Evolutionary conservation across 2,888 invertebrate genomes (phyloP).

Genomic region (Plebejus argus): DNA sequence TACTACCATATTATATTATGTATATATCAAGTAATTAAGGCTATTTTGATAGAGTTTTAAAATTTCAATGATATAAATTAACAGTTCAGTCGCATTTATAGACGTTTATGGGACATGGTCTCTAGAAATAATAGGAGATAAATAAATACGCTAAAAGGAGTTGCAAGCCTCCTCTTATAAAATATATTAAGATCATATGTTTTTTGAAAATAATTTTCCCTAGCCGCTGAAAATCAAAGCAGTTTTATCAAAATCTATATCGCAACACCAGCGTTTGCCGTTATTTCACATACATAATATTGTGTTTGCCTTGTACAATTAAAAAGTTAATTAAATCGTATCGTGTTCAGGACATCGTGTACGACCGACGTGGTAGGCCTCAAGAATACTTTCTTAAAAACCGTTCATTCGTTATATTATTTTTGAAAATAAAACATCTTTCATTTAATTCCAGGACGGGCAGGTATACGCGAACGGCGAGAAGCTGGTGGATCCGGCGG

Average conservation of each 20-base stretch:
- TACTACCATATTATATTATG: too few species aligned
- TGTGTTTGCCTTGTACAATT: too few species aligned
- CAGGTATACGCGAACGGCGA: constrained; percentile 88
- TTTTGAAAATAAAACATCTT: neutral
- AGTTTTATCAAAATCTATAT: neutral
- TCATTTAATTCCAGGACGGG: constrained; percentile 77
- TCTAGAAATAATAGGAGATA: too few species aligned
- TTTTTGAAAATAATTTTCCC: neutral
- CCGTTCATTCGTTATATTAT: neutral
- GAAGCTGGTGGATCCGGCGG: constrained; percentile 85
- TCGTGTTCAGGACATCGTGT: neutral
- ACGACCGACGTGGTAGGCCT: neutral
- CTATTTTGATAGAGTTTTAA: too few species aligned
- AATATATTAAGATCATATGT: neutral
- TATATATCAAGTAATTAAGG: too few species aligned
- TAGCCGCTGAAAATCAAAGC: neutral
- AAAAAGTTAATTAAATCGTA: too few species aligned
- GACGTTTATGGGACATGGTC: too few species aligned
- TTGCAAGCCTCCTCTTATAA: neutral
- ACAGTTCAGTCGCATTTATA: too few species aligned
- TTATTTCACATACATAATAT: too few species aligned
- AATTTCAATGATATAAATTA: too few species aligned
- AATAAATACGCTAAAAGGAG: too few species aligned
- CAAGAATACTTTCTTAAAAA: neutral
- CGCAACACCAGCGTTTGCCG: neutral